Evolutionary conservation across 2,888 invertebrate species (phyloP).

Genomic region (Hemicrepidius hirtus): DNA sequence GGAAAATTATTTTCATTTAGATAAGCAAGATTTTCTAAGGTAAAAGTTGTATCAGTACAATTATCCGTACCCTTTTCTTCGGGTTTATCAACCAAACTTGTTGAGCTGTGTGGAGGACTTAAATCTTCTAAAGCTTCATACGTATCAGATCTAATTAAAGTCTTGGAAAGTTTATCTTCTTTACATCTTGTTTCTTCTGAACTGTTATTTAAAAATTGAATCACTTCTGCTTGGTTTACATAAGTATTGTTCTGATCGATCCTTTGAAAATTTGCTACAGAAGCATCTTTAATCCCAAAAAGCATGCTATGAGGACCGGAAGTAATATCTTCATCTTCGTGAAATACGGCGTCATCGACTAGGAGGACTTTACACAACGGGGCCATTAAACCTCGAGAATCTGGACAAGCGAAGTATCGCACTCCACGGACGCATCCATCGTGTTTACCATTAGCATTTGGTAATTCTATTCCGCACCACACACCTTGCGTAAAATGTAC

Average conservation of each 20-base stretch:
- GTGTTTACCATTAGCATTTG: constrained; percentile 76
- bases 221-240: constrained; percentile 71
- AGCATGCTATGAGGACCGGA: constrained; percentile 79
- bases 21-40: constrained; percentile 23
- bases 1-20: constrained; percentile 47
- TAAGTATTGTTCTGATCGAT: constrained; percentile 20
- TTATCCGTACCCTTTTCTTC: constrained; percentile 37
- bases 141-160: constrained; percentile 38
- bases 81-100: constrained; percentile 38
- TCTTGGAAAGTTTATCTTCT: not conserved
- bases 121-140: constrained; percentile 26
- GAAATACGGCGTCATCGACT: constrained; percentile 68
- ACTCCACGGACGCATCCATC: constrained; percentile 78
- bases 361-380: constrained; percentile 75
- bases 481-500: constrained; percentile 74
- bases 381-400: constrained; percentile 78
- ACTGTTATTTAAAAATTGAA: constrained; percentile 63
- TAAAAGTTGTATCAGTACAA: not conserved
- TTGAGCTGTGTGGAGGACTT: not conserved
- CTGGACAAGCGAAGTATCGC: constrained; percentile 78
- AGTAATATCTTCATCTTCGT: constrained; percentile 70
- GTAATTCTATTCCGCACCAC: constrained; percentile 81
- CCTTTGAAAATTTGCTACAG: constrained; percentile 36
- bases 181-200: constrained; percentile 3
- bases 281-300: constrained; percentile 72